Evolutionary conservation across 2,888 invertebrate genomes (phyloP).

Genomic region (Lasioglossum oenotherae): DNA sequence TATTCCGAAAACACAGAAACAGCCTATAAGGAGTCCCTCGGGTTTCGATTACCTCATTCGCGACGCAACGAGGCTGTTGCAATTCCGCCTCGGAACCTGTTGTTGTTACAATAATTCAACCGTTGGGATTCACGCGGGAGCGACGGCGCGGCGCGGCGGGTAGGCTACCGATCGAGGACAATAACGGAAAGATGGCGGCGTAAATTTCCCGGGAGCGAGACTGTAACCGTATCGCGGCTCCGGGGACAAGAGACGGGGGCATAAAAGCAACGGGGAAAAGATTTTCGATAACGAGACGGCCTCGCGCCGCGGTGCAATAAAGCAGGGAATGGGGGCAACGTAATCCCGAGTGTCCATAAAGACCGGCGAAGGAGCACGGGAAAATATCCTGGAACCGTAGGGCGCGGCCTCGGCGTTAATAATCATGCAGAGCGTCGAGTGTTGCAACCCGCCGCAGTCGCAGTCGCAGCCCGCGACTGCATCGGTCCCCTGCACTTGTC

Average conservation of each 20-base stretch:
- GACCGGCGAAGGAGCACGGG: constrained; percentile 42
- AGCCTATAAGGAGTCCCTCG: background rate
- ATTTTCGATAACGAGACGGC: constrained; percentile 28
- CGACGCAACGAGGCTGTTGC: background rate
- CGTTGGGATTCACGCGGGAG: background rate
- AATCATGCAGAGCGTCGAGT: constrained; percentile 61
- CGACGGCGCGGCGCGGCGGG: background rate
- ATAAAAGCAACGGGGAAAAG: constrained; percentile 8
- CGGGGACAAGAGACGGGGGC: background rate
- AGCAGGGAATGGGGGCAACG: background rate
- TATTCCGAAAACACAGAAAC: background rate
- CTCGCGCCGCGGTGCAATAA: constrained; percentile 19
- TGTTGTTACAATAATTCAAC: background rate
- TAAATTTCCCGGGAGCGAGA: background rate
- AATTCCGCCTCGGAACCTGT: background rate
- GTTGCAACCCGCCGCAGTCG: constrained; percentile 49
- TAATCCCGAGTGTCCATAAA: constrained; percentile 36
- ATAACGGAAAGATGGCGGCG: background rate
- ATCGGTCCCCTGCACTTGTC: constrained; percentile 56
- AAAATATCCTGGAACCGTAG: constrained; percentile 38
- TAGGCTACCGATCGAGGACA: background rate
- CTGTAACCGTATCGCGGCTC: background rate
- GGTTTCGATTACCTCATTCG: background rate
- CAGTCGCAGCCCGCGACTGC: constrained; percentile 38
- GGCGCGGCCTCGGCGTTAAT: constrained; percentile 65